These are phyloP conservation scores for Meles meles DNA, from an alignment of 2,113 vertebrate genomes.

Conservation along the genomic window DNA sequence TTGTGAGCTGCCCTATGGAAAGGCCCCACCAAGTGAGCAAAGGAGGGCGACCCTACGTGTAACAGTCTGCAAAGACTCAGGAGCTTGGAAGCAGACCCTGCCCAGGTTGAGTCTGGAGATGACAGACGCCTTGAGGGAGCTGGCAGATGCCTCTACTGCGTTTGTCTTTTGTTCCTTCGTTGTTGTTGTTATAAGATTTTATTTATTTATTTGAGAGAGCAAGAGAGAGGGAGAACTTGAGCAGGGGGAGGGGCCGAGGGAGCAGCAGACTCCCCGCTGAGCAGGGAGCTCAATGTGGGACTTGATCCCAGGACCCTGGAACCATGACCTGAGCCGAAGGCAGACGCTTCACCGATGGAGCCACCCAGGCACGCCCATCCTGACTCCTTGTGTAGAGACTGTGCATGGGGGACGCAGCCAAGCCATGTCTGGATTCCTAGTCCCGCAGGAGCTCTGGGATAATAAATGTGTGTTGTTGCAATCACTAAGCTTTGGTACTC, in stretches of 20 bases:
- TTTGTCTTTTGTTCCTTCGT: neutral
- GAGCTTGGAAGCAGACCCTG: neutral
- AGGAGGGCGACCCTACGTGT: neutral
- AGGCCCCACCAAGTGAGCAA: neutral
- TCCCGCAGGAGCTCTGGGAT: neutral
- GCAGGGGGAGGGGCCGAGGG: neutral
- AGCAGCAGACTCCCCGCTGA: neutral
- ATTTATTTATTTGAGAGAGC: neutral
- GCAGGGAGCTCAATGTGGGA: neutral
- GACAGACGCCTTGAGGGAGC: no score
- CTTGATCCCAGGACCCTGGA: neutral
- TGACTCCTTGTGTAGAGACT: neutral
- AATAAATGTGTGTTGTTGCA: fast-evolving
- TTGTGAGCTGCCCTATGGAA: fast-evolving
- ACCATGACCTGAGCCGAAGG: neutral
- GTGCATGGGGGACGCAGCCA: neutral
- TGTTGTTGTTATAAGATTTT: neutral
- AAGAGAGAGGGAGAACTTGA: neutral
- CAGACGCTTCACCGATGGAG: neutral
- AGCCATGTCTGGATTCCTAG: neutral
- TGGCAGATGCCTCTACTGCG: neutral
- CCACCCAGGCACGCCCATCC: neutral
- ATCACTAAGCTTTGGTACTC: neutral
- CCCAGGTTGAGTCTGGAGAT: neutral
- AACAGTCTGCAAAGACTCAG: neutral